Evolutionary conservation across 2,888 invertebrate genomes (phyloP), one percentile per base, ranked within the genome.

Genomic region (Dryobotodes eremita): DNA sequence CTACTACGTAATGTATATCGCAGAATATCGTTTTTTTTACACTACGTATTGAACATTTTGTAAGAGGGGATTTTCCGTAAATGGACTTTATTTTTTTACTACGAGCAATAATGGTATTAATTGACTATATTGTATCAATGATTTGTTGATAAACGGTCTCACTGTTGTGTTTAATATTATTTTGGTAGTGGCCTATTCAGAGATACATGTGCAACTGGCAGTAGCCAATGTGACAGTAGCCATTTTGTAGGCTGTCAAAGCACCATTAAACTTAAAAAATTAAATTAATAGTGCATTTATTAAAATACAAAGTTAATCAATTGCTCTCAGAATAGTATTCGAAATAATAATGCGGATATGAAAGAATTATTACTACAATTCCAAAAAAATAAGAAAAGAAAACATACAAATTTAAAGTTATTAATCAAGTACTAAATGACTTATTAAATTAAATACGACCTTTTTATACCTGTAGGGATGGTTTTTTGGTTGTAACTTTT

Each of bases 171-270:
- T 6, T 36, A 15, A 23, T 70, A 55, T 53, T 17, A 0, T n/a
- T 48, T 55, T 46, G 31, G 6, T 10, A 11, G 8, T 59, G 50
- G 78, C 42, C 78, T 77, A 42, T 17, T 77, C 8, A 23, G 11
- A 36, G 15, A 8, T 64, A 55, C 4, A 23, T 62, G 20, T 20
- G 46, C 23, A 13, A 20, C 46, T 20, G 11, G 7, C 10, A 48
- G 26, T 26, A n/a, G n/a, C n/a, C n/a, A n/a, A n/a, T n/a, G n/a
- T n/a, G n/a, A n/a, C n/a, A n/a, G n/a, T n/a, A 48, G 23, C 5
- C 20, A 82, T 31, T 50, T 71, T 55, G 23, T 50, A 50, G 11
- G 73, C n/a, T 42, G 42, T 46, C 46, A 46, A 46, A 46, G 46
- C 46, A 46, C 46, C 10, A 46, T 1, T 46, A 6, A 46, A 10